Conservation (phyloP, 2,113 vertebrate species). For the Oplegnathus fasciatus region DNA sequence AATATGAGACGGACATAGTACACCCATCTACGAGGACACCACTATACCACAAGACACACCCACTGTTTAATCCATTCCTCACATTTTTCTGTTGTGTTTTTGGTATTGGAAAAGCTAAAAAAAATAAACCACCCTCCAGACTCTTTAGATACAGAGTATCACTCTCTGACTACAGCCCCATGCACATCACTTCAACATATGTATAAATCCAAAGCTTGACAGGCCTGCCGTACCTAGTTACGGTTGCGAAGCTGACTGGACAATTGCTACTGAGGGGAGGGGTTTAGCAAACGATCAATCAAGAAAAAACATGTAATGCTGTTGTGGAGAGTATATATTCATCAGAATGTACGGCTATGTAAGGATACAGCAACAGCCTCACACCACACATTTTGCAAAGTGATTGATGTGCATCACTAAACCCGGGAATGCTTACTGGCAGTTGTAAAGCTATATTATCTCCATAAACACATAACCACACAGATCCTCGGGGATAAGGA, state of each 20-base stretch:
- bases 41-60: background rate
- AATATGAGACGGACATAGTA: background rate
- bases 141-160: background rate
- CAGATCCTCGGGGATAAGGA: conserved; percentile 51
- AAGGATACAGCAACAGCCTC: background rate
- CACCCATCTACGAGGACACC: background rate
- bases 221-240: background rate
- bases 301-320: background rate
- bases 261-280: background rate
- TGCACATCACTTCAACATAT: background rate
- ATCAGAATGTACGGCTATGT: conserved; percentile 20
- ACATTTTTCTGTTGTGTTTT: no score
- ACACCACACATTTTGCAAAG: conserved; percentile 22
- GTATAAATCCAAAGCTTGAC: background rate
- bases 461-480: conserved; percentile 44
- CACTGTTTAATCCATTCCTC: background rate
- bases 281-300: background rate
- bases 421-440: conserved; percentile 39
- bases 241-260: background rate
- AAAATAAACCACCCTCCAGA: background rate
- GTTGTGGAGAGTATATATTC: background rate
- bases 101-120: no score
- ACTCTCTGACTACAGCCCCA: background rate
- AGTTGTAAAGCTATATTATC: conserved; percentile 59
- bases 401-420: conserved; percentile 52